phyloP scores from a whole-genome alignment of 2,797 vertebrate genomes.

The Emys orbicularis region DNA sequence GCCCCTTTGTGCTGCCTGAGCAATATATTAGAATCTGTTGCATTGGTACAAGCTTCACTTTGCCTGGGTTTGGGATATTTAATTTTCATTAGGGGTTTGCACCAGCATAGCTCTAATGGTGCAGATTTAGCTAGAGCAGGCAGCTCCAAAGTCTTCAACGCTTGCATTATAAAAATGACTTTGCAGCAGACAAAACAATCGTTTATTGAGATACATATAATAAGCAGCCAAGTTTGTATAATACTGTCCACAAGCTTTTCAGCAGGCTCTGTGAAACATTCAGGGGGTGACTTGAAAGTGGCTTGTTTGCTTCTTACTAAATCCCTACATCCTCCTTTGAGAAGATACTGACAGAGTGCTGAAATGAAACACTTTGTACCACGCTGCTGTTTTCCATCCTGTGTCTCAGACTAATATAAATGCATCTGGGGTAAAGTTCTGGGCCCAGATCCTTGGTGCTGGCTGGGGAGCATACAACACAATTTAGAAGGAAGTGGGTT shows the following conservation, averaged over 20 bases:
- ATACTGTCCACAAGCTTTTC: background rate
- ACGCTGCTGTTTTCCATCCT: background rate
- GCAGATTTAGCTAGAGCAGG: background rate
- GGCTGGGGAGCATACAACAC: background rate
- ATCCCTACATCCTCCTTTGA: background rate
- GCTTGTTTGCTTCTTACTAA: background rate
- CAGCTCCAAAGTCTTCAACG: background rate
- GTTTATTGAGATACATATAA: fast-evolving
- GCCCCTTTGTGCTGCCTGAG: fast-evolving
- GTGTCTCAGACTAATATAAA: background rate
- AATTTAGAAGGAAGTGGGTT: background rate
- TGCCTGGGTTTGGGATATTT: background rate
- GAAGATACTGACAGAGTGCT: background rate
- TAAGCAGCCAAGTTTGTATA: background rate
- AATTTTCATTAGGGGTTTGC: background rate
- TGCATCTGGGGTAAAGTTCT: background rate
- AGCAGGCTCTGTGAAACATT: background rate
- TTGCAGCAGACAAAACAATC: background rate
- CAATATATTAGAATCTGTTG: background rate
- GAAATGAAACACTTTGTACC: background rate
- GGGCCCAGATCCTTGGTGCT: background rate
- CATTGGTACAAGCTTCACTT: background rate
- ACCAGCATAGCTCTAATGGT: fast-evolving
- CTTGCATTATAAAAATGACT: background rate
- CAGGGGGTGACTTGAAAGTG: background rate